Evolutionary conservation across 2,888 invertebrate species (phyloP).

Genomic region (Pristionchus japonicus): DNA sequence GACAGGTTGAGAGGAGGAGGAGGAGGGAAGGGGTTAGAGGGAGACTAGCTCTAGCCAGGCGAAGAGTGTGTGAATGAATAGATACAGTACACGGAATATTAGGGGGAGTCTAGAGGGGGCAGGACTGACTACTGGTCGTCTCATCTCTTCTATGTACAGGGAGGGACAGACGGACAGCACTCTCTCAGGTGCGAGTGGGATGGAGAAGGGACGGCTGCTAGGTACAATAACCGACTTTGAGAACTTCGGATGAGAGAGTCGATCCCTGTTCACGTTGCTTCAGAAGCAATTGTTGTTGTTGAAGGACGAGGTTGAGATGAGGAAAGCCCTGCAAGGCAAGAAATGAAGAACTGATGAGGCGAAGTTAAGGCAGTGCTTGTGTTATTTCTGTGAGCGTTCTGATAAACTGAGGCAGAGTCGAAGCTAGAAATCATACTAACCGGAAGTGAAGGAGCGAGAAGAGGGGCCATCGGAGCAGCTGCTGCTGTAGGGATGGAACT

Average conservation of each 20-base stretch:
- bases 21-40: background rate
- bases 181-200: background rate
- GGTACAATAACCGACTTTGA: conserved; percentile 14
- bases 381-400: no score
- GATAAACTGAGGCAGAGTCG: no score
- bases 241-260: background rate
- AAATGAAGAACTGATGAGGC: background rate
- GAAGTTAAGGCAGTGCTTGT: no score
- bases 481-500: background rate
- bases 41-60: background rate
- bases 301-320: conserved; percentile 5
- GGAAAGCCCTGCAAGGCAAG: background rate
- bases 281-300: conserved; percentile 20
- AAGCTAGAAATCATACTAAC: no score
- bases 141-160: background rate
- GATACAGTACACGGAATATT: background rate
- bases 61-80: background rate
- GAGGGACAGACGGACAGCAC: background rate
- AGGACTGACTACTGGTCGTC: no score
- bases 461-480: background rate
- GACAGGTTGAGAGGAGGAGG: background rate
- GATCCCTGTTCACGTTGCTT: background rate
- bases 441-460: background rate
- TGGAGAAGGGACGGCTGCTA: background rate
- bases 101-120: background rate